phyloP scores from a whole-genome alignment of 2,113 vertebrate genomes.

The Thunnus thynnus region DNA sequence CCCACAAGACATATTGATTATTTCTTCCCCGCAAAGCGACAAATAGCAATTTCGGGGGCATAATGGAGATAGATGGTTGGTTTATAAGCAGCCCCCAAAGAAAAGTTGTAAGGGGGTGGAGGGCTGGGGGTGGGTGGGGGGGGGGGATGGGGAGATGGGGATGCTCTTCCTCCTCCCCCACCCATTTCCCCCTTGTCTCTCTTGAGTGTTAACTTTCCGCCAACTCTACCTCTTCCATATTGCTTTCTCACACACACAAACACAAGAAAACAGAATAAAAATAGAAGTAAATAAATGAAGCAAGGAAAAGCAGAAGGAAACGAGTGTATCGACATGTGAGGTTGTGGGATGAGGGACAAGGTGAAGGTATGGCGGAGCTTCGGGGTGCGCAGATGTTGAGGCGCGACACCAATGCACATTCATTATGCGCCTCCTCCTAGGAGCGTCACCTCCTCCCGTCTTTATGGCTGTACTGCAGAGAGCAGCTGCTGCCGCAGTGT shows the following conservation, averaged over 20 bases:
- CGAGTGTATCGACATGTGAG: background rate
- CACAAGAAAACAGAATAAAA: background rate
- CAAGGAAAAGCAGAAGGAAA: background rate
- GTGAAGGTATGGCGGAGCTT: constrained; percentile 43
- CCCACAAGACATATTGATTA: constrained; percentile 87
- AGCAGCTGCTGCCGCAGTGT: constrained; percentile 80
- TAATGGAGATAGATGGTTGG: constrained; percentile 87
- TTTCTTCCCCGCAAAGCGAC: constrained; percentile 86
- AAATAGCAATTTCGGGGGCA: constrained; percentile 85
- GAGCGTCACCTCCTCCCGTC: constrained; percentile 63
- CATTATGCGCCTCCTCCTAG: constrained; percentile 67
- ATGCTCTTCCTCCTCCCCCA: constrained; percentile 37
- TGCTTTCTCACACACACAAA: background rate
- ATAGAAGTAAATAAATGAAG: constrained; percentile 12
- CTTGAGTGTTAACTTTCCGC: constrained; percentile 8
- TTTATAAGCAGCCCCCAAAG: constrained; percentile 84
- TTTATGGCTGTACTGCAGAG: constrained; percentile 77
- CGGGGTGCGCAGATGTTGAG: constrained; percentile 71
- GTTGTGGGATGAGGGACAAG: background rate
- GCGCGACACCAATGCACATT: constrained; percentile 65
- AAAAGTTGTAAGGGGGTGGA: constrained; percentile 77
- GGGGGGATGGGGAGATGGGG: constrained; percentile 6
- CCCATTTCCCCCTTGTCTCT: background rate
- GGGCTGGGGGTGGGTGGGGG: background rate
- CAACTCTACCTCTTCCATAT: constrained; percentile 26